These are phyloP conservation scores for Episyrphus balteatus DNA, from an alignment of 1,140 invertebrate species.

Conservation along the genomic window DNA sequence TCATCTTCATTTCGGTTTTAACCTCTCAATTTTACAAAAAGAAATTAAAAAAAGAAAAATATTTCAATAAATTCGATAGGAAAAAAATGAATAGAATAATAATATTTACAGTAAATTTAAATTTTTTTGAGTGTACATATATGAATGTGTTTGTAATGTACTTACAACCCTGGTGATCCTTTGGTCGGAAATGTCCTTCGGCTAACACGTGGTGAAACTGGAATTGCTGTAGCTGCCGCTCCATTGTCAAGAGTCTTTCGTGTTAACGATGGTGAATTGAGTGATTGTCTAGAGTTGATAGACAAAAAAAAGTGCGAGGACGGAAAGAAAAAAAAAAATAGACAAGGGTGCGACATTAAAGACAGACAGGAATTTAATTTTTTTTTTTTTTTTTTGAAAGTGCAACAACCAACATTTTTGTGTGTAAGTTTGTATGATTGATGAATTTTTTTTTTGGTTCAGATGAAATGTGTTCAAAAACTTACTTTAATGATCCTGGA, in stretches of 20 bases:
- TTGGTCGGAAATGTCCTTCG: constrained; percentile 6
- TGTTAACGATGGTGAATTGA: constrained; percentile 6
- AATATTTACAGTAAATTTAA: too few species aligned
- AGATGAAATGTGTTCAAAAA: not conserved
- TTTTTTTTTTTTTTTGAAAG: not conserved
- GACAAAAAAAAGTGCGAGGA: not conserved
- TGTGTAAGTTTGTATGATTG: not conserved
- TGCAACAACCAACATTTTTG: not conserved
- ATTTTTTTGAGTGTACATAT: not conserved
- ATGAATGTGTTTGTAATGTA: not conserved
- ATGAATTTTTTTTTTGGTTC: not conserved
- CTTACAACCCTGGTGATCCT: constrained; percentile 10
- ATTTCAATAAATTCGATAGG: too few species aligned
- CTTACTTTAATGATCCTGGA: constrained; percentile 42
- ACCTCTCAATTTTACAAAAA: too few species aligned
- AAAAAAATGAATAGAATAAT: too few species aligned
- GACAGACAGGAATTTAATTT: not conserved
- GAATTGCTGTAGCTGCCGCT: not conserved
- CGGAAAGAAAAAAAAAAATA: not conserved
- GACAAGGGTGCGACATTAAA: not conserved
- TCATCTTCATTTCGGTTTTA: too few species aligned
- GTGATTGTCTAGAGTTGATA: not conserved
- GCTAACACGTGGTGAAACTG: constrained; percentile 4
- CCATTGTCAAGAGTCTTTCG: constrained; percentile 2
- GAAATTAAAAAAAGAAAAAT: too few species aligned